Evolutionary conservation across 1,140 invertebrate species (phyloP), one percentile per base, ranked within the genome.

Genomic region (Melipona quadrifasciata): DNA sequence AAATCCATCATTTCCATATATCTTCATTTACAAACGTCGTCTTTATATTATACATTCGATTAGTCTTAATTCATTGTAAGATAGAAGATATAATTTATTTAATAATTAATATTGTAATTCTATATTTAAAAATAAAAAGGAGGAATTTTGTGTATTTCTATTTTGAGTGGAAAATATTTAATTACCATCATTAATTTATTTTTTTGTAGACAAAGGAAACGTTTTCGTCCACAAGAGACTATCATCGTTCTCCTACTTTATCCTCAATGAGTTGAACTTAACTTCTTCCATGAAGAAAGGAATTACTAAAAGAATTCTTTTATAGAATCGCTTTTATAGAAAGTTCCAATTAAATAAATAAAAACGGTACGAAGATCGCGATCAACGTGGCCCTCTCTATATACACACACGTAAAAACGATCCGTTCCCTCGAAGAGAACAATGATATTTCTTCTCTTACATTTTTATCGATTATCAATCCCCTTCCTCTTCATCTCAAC

Each of bases 401-500:
- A 77, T 51, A 39, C 12, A 47, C 39, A 47, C 39, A 10, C 39
- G 8, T 6, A 39, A 51, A 72, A 19, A 72, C 8, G 19, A 67
- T 53, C 47, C 47, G 2, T 12, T 8, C 55, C 12, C 12, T 71
- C 24, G n/a, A 72, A 72, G n/a, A 8, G n/a, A 53, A 53, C 16
- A 47, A 47, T 12, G 14, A 4, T 47, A n/a, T 47, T 47, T 47
- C 1, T 17, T 47, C 21, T 70, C 21, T 64, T 27, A 64, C 4
- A 64, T 17, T 10, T 17, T 27, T 31, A 65, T 65, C 27, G n/a
- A n/a, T 76, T 55, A 14, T 11, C 34, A 8, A 31, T n/a, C 21
- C 21, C 21, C 12, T 24, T 70, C 64, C 68, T 14, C n/a, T 75
- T 93, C 91, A 92, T 91, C 90, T 92, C 67, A 53, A 72, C 6